Evolutionary conservation across 2,797 vertebrate species (phyloP).

Genomic region (Nannoperca obscura): DNA sequence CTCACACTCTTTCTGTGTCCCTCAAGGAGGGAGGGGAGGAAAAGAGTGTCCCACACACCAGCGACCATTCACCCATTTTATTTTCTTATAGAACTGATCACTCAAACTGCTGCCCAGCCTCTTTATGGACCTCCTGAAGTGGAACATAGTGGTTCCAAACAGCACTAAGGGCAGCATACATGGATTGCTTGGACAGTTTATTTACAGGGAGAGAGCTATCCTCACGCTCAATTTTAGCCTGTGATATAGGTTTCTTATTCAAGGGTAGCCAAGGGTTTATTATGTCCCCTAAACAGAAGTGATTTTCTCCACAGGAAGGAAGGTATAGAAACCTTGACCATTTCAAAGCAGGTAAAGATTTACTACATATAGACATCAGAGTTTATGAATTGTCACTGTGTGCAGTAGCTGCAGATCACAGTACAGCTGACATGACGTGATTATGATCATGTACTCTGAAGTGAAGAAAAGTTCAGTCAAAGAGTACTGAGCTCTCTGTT

Average conservation of each 20-base stretch:
- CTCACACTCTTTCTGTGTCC: constrained; percentile 43
- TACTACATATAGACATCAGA: constrained; percentile 36
- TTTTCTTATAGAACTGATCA: constrained; percentile 66
- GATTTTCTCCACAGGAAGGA: constrained; percentile 56
- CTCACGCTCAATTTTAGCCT: constrained; percentile 60
- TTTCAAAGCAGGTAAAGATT: constrained; percentile 52
- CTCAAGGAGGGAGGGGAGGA: constrained; percentile 47
- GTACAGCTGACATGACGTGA: constrained; percentile 27
- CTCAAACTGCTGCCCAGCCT: constrained; percentile 62
- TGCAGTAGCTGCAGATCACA: constrained; percentile 43
- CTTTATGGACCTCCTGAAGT: constrained; percentile 70
- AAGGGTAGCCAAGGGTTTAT: constrained; percentile 68
- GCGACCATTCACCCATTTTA: constrained; percentile 77
- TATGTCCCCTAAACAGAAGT: constrained; percentile 53
- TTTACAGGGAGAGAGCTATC: constrained; percentile 65
- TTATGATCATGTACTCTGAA: constrained; percentile 34
- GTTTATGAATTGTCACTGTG: constrained; percentile 42
- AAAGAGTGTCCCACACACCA: constrained; percentile 77
- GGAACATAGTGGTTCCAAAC: constrained; percentile 62
- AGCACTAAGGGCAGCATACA: constrained; percentile 49
- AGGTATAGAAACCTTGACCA: constrained; percentile 44
- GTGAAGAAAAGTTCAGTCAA: constrained; percentile 38
- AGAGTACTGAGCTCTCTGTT: constrained; percentile 2
- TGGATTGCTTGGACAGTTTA: constrained; percentile 65
- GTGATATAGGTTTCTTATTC: constrained; percentile 67